Base-by-base conservation (phyloP, 2,113 vertebrate genomes). In the Apaloderma vittatum region DNA sequence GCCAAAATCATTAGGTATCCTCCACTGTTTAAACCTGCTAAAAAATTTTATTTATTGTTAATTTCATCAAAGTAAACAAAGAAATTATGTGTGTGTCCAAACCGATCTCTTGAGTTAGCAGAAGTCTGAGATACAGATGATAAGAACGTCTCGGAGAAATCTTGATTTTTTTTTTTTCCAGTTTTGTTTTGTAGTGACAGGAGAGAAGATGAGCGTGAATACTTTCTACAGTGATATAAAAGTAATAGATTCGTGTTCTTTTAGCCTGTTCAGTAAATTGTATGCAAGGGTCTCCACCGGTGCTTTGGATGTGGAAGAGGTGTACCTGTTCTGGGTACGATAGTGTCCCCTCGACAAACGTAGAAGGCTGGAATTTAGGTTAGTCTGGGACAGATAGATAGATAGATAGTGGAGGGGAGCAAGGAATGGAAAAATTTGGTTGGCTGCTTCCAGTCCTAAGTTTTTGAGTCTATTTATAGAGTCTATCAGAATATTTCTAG, bases 401-500 rank as follows among this genome's bases (percentile, higher is more conserved):
- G n/a, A 37, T 58, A 88, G 90, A 94, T 85, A 96, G 82, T 2
- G 0, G 65, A 94, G 80, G 66, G 51, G 79, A 96, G 59, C 84
- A 90, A 96, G 86, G 93, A 95, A 88, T 96, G 94, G 95, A 97
- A 97, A 97, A 97, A 97, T 95, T 95, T 63, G 94, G 87, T 96
- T 97, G 96, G 76, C 91, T 96, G 92, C 91, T 97, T 94, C 85
- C 76, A 96, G 91, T 78, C 94, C 93, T 89, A 91, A 97, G 91
- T 95, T 97, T 97, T 97, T 95, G 63, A 95, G 78, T 94, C 96
- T 97, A 97, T 96, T 78, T 72, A 97, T 97, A 97, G 95, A 95
- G 90, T 96, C 94, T 94, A 96, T 93, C 58, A 93, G 97, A 97
- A 97, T 97, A 97, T 96, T 97, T 97, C 96, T 97, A 95, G 95